A percentile compares a stretch with the other conserved stretches of the same genome.
Evolutionary conservation across 2,888 invertebrate species (phyloP).

Genomic region (Oithona nana): DNA sequence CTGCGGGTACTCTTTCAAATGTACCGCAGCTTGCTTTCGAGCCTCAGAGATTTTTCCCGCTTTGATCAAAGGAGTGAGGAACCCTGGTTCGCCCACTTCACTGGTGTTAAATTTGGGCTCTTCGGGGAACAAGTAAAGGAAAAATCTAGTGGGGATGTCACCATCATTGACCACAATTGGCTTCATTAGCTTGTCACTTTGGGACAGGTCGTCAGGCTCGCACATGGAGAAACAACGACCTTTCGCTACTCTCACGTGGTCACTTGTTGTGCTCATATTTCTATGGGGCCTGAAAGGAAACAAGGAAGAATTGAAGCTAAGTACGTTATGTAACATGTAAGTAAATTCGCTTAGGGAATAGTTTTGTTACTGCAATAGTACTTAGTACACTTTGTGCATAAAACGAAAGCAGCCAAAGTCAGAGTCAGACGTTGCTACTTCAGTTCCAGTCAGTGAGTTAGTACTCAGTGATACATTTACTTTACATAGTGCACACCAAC

Average conservation of each 20-base stretch:
- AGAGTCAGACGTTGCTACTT: too few relatives aligned
- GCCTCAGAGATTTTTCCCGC: slow-evolving; percentile 23
- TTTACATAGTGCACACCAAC: too few relatives aligned
- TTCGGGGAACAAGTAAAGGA: slow-evolving; percentile 4
- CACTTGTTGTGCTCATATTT: not conserved
- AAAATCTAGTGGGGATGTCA: not conserved
- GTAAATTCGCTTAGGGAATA: too few relatives aligned
- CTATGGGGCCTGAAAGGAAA: too few relatives aligned
- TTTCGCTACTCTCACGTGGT: not conserved
- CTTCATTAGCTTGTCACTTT: not conserved
- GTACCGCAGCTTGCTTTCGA: not conserved
- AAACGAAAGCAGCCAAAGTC: too few relatives aligned
- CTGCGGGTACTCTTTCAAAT: not conserved
- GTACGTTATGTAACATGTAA: too few relatives aligned
- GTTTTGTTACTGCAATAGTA: too few relatives aligned
- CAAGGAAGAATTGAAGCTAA: too few relatives aligned
- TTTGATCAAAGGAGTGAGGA: slow-evolving; percentile 27
- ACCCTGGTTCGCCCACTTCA: slow-evolving; percentile 25
- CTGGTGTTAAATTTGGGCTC: not conserved
- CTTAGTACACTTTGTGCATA: too few relatives aligned
- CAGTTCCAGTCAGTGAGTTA: too few relatives aligned
- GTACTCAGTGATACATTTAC: too few relatives aligned
- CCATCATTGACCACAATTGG: slow-evolving; percentile 1
- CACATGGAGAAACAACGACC: not conserved
- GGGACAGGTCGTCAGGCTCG: not conserved